These are phyloP conservation scores for Keiferia lycopersicella DNA, from an alignment of 2,888 invertebrate genomes.

Conservation along the genomic window DNA sequence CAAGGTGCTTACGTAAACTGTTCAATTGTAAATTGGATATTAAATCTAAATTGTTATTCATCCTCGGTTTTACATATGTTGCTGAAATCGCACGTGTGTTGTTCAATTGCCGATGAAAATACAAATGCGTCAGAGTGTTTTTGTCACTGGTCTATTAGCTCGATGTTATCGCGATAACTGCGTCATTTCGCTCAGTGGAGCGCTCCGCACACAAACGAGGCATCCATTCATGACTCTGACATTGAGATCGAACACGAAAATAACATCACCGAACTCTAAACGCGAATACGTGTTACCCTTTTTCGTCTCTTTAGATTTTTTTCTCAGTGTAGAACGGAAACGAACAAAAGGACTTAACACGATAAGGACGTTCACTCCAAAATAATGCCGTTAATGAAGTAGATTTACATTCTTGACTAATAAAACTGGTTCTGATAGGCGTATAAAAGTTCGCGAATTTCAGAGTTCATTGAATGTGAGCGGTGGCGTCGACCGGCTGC, in stretches of 20 bases:
- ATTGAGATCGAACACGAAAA: slow-evolving; percentile 23
- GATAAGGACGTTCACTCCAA: slow-evolving; percentile 25
- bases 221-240: slow-evolving; percentile 23
- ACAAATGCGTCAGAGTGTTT: slow-evolving; percentile 32
- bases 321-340: slow-evolving; percentile 1
- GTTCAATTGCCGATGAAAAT: slow-evolving; percentile 16
- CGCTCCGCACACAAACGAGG: slow-evolving; percentile 16
- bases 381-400: slow-evolving; percentile 23
- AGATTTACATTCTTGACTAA: slow-evolving; percentile 26
- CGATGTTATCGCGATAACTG: slow-evolving; percentile 39
- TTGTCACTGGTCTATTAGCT: slow-evolving; percentile 29
- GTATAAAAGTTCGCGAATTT: slow-evolving; percentile 20
- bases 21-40: background rate
- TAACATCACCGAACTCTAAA: slow-evolving; percentile 5
- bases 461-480: slow-evolving; percentile 28
- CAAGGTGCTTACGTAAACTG: background rate
- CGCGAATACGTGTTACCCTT: background rate
- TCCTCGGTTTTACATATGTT: background rate
- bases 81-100: slow-evolving; percentile 5
- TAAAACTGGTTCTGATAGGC: slow-evolving; percentile 25
- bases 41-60: too few species aligned
- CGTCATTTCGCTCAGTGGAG: slow-evolving; percentile 39
- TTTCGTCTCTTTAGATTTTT: slow-evolving; percentile 16
- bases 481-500: slow-evolving; percentile 20
- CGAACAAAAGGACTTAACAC: background rate